Base-by-base conservation (phyloP, 2,888 invertebrate species). In the Scotopteryx bipunctaria region DNA sequence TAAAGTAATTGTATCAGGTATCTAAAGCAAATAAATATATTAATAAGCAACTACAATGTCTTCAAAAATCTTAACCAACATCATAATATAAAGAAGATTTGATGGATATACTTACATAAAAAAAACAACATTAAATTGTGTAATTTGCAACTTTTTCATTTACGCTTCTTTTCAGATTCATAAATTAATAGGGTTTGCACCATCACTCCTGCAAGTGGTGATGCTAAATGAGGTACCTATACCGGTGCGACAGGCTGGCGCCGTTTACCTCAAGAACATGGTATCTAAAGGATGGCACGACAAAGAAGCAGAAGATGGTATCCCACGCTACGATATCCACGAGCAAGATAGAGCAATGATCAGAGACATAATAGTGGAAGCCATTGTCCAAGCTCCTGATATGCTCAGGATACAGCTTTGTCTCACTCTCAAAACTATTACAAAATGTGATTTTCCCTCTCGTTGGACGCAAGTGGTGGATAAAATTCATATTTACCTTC, bases 321-420 rank as follows among this genome's bases (percentile, higher is more conserved):
- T 94, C 2, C 88, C 94, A 50, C 94, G 95, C 13, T 99, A 97
- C 86, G 94, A 93, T 63, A 94, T 99, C 69, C 98, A 99, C 70
- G 99, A 99, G 83, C 98, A 99, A 79, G 99, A 99, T 86, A 93
- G 98, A 66, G 95, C 95, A 6, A 94, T 98, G 92, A 95, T 99
- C 64, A 92, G 99, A 55, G 96, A 97, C 71, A 94, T 95, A 52
- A 95, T 99, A 67, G 96, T 99, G n/a, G 98, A 99, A 81, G 98
- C 99, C 33, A 94, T 98, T 46, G 96, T 98, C 2, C 96, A 96
- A 80, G 95, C 98, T 29, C 98, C 98, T 4, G 97, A 98, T 59
- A 91, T 98, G 49, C 94, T 99, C 64, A 94, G 98, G 76, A 92
- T 96, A 33, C 99, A 99, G 80, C 91, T 99, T 42, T 96, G 97